Evolutionary conservation across 2,888 invertebrate species (phyloP), one percentile per base, ranked within the genome.

Genomic region (Anorthoa munda): DNA sequence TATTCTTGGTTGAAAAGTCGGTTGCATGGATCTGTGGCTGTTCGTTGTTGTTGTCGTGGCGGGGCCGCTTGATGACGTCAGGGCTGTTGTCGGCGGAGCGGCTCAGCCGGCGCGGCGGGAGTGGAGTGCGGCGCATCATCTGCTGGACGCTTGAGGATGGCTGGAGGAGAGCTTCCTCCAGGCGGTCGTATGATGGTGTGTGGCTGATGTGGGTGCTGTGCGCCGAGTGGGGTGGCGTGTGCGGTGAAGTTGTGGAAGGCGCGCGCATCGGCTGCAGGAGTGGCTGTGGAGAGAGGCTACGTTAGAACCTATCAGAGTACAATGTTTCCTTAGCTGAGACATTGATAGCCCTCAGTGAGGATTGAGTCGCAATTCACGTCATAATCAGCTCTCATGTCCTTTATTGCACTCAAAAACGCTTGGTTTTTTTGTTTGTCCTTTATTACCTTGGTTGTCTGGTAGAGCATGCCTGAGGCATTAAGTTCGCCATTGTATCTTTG

Each of bases 251-350:
- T 63, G 97, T 94, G 77, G 97, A 95, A 82, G 97, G 95, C 86
- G 97, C 96, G 89, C 97, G 95, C 86, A 97, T 97, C 92, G 97
- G 97, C 93, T 97, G 98, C 88, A 97, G 97, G 94, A 98, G 91
- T n/a, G 95, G 94, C 96, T 96, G 95, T 87, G 84, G 69, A 55
- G 50, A 72, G 21, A 53, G 0, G 9, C 1, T 0, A 0, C 2
- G 17, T 80, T 70, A 74, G n/a, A 9, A 39, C 45, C 5, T 18
- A 63, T 50, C 12, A 23, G 15, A 13, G 7, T 64, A 18, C 11
- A 65, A 51, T 69, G 1, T 51, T n/a, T 11, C 5, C 18, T 2
- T 17, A 5, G 5, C 13, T 9, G 13, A 18, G 0, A 31, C 2
- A 31, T n/a, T n/a, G n/a, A n/a, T 7, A 7, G 5, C 7, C 31